Evolutionary conservation across 2,113 vertebrate species (phyloP).

Genomic region (Sardina pilchardus): DNA sequence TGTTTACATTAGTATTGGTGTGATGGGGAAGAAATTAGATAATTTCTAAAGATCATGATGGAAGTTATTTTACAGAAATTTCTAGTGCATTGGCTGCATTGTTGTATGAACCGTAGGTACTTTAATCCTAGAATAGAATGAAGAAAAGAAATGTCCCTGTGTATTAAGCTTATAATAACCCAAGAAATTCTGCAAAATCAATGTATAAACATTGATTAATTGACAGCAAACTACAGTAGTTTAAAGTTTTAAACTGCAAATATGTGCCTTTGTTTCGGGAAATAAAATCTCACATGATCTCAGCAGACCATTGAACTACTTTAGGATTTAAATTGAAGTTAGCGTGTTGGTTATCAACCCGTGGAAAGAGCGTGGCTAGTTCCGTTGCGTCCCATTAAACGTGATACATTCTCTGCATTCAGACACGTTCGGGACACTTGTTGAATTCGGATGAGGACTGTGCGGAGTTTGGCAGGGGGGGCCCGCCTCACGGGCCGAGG

Average conservation of each 20-base stretch:
- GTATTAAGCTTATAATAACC: too few species aligned
- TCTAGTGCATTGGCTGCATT: too few species aligned
- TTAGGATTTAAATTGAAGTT: neutral
- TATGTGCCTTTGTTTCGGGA: neutral
- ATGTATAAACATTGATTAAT: too few species aligned
- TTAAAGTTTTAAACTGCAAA: neutral
- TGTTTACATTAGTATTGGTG: too few species aligned
- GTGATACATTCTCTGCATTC: slow-evolving; percentile 8
- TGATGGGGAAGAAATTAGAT: too few species aligned
- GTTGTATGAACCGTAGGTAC: too few species aligned
- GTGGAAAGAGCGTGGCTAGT: neutral
- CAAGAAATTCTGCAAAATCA: too few species aligned
- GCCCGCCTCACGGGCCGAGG: neutral
- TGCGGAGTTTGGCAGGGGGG: neutral
- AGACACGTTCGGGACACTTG: neutral
- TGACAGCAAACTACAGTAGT: too few species aligned
- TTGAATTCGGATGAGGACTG: slow-evolving; percentile 15
- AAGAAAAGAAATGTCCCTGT: too few species aligned
- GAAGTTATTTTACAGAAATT: too few species aligned
- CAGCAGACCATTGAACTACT: neutral
- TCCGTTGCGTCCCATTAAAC: neutral
- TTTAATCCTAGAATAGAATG: too few species aligned
- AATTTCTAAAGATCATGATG: too few species aligned
- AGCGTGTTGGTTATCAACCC: neutral
- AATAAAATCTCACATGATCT: neutral